phyloP scores from a whole-genome alignment of 2,113 vertebrate genomes.

The Chamaetylas fuelleborni region DNA sequence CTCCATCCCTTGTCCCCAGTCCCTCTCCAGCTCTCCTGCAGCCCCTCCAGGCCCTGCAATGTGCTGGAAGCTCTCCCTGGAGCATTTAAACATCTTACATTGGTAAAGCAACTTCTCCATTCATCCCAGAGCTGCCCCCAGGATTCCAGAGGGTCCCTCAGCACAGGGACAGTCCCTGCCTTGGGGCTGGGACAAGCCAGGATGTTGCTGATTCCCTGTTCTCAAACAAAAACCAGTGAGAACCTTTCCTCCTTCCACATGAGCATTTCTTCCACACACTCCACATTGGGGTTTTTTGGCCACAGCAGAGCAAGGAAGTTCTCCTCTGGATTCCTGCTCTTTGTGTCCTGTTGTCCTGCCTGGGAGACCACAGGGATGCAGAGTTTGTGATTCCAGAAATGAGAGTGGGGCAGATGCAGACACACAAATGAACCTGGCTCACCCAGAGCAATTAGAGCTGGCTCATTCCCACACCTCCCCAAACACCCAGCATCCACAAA shows the following conservation, averaged over 20 bases:
- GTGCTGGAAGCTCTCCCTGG: neutral
- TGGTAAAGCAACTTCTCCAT: neutral
- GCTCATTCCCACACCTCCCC: neutral
- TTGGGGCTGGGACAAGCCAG: neutral
- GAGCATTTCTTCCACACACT: neutral
- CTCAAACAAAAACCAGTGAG: neutral
- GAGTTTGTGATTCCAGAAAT: neutral
- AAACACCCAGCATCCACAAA: neutral
- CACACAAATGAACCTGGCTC: neutral
- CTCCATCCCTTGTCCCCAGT: too few relatives aligned
- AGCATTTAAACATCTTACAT: neutral
- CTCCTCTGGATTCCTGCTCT: neutral
- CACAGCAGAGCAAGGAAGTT: neutral
- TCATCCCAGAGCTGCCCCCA: neutral
- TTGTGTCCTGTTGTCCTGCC: accelerated
- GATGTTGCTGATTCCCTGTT: neutral
- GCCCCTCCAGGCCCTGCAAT: neutral
- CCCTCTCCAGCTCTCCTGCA: neutral
- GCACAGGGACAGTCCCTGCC: neutral
- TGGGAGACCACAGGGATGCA: neutral
- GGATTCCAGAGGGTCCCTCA: neutral
- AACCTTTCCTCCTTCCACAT: neutral
- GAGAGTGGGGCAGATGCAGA: neutral
- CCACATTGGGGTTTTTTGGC: accelerated
- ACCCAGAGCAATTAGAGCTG: neutral